phyloP scores from a whole-genome alignment of 2,113 vertebrate species.

The Ailurus styani region DNA sequence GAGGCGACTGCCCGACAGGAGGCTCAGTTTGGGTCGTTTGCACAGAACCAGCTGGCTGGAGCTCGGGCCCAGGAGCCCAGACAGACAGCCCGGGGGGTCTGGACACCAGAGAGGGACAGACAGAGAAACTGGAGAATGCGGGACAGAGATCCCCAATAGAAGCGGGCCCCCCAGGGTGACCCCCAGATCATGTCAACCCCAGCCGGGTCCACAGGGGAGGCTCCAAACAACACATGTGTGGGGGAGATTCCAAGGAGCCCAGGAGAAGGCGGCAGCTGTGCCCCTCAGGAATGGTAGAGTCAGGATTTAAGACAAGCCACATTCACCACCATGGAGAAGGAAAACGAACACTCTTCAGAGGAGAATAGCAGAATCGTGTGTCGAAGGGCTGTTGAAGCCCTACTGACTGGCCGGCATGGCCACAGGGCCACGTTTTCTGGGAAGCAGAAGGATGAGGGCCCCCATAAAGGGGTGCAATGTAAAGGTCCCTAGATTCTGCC shows the following conservation, averaged over 20 bases:
- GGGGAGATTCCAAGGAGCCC: not conserved
- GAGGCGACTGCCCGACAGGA: not conserved
- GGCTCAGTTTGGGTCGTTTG: not conserved
- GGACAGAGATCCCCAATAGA: not conserved
- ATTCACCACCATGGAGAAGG: not conserved
- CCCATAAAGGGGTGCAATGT: rapidly evolving
- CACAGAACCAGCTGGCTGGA: rapidly evolving
- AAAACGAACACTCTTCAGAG: not conserved
- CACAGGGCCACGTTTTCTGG: not conserved
- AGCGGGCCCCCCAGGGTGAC: not conserved
- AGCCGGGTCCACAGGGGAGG: not conserved
- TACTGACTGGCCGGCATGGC: not conserved
- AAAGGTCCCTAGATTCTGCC: not conserved
- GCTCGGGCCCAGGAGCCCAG: not conserved
- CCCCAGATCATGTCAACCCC: not conserved
- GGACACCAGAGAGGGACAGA: not conserved
- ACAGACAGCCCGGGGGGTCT: not conserved
- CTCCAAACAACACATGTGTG: not conserved
- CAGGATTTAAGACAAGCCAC: not conserved
- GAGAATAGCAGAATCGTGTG: not conserved
- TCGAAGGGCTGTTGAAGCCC: not conserved
- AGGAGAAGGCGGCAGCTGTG: not conserved
- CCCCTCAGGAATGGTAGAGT: not conserved
- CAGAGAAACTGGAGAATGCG: not conserved
- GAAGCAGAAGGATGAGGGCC: not conserved